A percentile compares a stretch with the other conserved stretches of the same genome.
Conservation (phyloP, 1,140 invertebrate genomes). For the Papilio aristodemus region DNA sequence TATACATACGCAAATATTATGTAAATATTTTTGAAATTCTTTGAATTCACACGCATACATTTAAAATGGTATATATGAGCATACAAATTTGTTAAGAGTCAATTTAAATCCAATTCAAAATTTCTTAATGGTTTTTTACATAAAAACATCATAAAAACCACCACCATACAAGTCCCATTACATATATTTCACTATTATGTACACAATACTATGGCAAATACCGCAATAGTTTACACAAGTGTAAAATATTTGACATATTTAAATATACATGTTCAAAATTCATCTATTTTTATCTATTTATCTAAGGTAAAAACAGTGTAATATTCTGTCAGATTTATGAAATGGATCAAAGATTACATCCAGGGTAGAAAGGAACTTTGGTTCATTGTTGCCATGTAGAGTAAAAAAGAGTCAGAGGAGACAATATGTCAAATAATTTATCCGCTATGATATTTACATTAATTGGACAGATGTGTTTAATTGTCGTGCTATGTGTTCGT, state of each 20-base stretch:
- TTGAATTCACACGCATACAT: conserved; percentile 18
- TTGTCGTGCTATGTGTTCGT: conserved; percentile 70
- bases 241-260: conserved; percentile 34
- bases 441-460: conserved; percentile 40
- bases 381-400: neutral
- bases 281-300: too few species aligned
- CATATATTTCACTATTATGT: conserved; percentile 36
- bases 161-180: conserved; percentile 34
- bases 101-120: neutral
- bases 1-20: neutral
- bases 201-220: conserved; percentile 33
- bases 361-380: conserved; percentile 24
- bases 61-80: conserved; percentile 1
- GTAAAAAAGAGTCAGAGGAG: neutral
- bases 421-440: conserved; percentile 33
- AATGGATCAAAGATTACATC: neutral
- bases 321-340: conserved; percentile 5
- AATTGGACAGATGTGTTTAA: conserved; percentile 49
- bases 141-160: conserved; percentile 11
- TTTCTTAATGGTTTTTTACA: neutral
- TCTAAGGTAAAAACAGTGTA: neutral
- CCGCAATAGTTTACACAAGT: conserved; percentile 29
- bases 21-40: neutral
- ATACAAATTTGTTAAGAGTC: neutral
- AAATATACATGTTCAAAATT: conserved; percentile 2